Percentiles rank a stretch among this genome's conserved stretches.
Evolutionary conservation across 2,113 vertebrate species (phyloP).

Genomic region (Mungos mungo): DNA sequence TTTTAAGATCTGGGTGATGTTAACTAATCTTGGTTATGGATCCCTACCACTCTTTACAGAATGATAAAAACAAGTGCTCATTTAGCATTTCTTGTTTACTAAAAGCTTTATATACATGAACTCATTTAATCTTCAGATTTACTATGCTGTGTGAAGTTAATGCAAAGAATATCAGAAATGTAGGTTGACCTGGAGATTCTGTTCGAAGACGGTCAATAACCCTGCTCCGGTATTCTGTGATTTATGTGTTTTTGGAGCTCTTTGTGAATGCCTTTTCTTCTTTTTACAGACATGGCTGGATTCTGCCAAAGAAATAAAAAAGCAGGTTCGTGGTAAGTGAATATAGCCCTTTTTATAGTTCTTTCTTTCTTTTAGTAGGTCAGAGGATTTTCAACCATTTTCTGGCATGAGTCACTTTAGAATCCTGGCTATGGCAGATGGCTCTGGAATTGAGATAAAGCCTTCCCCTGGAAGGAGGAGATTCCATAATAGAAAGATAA

Average conservation of each 20-base stretch:
- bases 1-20: background rate
- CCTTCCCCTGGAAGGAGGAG: constrained; percentile 33
- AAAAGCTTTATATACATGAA: background rate
- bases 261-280: constrained; percentile 76
- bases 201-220: background rate
- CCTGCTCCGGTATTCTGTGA: background rate
- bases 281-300: constrained; percentile 94
- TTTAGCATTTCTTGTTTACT: constrained; percentile 42
- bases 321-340: constrained; percentile 93
- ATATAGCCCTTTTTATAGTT: constrained; percentile 31
- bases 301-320: constrained; percentile 95
- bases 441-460: constrained; percentile 67
- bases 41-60: background rate
- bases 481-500: constrained; percentile 37
- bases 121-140: constrained; percentile 7
- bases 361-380: constrained; percentile 68
- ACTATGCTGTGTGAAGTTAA: constrained; percentile 7
- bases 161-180: background rate
- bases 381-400: constrained; percentile 55
- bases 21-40: background rate
- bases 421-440: constrained; percentile 49
- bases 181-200: constrained; percentile 3
- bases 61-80: constrained; percentile 18
- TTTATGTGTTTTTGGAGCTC: constrained; percentile 68
- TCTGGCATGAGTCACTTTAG: constrained; percentile 59